Evolutionary conservation across 2,113 vertebrate genomes (phyloP), one percentile per base, ranked within the genome.

Genomic region (Pachycephala philippinensis): DNA sequence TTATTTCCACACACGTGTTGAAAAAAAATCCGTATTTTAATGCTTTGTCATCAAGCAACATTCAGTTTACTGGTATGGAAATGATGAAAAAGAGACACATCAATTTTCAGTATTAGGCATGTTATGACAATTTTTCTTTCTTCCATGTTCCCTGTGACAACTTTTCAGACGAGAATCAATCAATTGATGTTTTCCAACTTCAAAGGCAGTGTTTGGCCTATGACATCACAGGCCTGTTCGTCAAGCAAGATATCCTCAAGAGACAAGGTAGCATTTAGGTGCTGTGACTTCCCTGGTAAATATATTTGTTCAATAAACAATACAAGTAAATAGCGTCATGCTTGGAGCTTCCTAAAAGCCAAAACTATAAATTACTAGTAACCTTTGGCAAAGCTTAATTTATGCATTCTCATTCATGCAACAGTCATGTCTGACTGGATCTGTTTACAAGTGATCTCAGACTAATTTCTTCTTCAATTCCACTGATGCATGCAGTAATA

Each of bases 191-290:
- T 96, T 94, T 90, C 69, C 68, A 87, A 84, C 79, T 95, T 95
- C 86, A 74, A 56, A 96, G 60, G 79, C 69, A 81, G n/a, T 93
- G 64, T 93, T 95, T 95, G 88, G 44, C 79, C 95, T 95, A 19
- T 96, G 96, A 81, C 79, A 89, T 71, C 60, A 89, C 52, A 27
- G 56, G 64, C 47, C 53, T 82, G 69, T 60, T 91, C 15, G 2
- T 93, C 79, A 93, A 23, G 57, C 71, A 84, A 54, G 68, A 63
- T 63, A 44, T 37, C 40, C 61, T 75, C 78, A 79, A 86, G 61
- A 78, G 68, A 70, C 28, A 74, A 75, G 39, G 83, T 56, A 89
- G 44, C 56, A 75, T 84, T 94, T 84, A 83, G 59, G 26, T 63
- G 19, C 26, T 70, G 52, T 84, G 83, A 45, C 60, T 90, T 59